A percentile compares a stretch with the other conserved stretches of the same genome.
Evolutionary conservation across 2,113 vertebrate genomes (phyloP).

Genomic region (Chamaea fasciata): DNA sequence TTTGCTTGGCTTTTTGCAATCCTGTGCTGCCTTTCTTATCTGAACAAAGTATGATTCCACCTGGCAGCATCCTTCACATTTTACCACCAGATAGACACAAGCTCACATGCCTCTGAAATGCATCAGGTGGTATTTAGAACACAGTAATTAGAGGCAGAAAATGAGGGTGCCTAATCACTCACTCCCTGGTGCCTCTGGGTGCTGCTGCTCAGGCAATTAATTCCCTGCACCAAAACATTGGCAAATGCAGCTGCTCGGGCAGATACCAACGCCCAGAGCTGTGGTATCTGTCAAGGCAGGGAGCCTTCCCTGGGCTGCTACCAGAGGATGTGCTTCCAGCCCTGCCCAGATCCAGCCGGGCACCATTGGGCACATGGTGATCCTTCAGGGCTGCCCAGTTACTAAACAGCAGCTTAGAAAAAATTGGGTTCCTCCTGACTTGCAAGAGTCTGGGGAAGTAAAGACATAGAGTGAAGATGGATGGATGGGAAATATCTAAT

Average conservation of each 20-base stretch:
- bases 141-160: slow-evolving; percentile 59
- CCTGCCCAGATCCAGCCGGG: background rate
- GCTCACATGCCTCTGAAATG: background rate
- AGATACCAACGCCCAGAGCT: background rate
- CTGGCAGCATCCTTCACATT: background rate
- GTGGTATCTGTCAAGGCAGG: background rate
- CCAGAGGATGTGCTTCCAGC: background rate
- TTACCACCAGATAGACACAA: background rate
- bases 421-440: background rate
- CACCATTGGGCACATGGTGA: fast-evolving
- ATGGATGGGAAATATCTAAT: background rate
- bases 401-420: background rate
- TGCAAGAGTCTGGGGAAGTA: background rate
- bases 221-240: slow-evolving; percentile 25
- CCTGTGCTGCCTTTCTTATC: background rate
- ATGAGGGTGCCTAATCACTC: slow-evolving; percentile 47
- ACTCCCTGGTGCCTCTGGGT: slow-evolving; percentile 15
- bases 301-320: background rate
- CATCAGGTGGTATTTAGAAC: slow-evolving; percentile 34
- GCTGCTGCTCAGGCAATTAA: slow-evolving; percentile 58
- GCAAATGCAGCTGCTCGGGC: background rate
- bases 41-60: background rate
- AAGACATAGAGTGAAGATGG: background rate
- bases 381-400: background rate
- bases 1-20: background rate